Percentiles rank a stretch among this genome's conserved stretches.
Evolutionary conservation across 2,113 vertebrate species (phyloP).

Genomic region (Labeo rohita): DNA sequence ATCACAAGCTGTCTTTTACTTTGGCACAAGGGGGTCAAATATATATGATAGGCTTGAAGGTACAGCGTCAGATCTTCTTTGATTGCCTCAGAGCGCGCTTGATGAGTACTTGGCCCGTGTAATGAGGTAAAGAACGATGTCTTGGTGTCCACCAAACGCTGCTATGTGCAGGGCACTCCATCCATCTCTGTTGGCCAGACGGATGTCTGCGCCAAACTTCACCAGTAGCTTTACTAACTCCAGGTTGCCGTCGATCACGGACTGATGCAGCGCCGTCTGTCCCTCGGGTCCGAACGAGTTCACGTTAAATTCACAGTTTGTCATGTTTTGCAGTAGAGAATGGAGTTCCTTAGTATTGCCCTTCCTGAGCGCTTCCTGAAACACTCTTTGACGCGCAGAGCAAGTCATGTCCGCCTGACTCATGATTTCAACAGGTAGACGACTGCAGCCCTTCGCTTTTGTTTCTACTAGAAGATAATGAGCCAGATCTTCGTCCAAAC

Average conservation of each 20-base stretch:
- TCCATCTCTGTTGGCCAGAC: constrained; percentile 86
- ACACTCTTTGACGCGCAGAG: constrained; percentile 79
- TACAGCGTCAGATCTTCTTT: constrained; percentile 47
- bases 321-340: constrained; percentile 85
- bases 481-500: constrained; percentile 3
- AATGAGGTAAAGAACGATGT: constrained; percentile 89
- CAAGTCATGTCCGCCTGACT: constrained; percentile 76
- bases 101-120: constrained; percentile 86
- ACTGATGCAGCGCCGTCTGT: constrained; percentile 87
- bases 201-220: constrained; percentile 87
- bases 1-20: constrained; percentile 50
- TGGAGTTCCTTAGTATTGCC: constrained; percentile 86
- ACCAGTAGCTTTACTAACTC: constrained; percentile 88
- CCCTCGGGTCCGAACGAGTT: constrained; percentile 89
- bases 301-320: constrained; percentile 86
- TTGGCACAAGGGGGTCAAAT: constrained; percentile 58
- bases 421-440: constrained; percentile 54
- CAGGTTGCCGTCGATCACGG: constrained; percentile 86
- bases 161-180: constrained; percentile 91
- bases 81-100: constrained; percentile 74
- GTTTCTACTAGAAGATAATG: neutral
- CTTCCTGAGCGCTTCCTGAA: constrained; percentile 85
- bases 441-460: neutral
- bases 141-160: constrained; percentile 87
- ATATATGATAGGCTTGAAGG: constrained; percentile 38